Evolutionary conservation across 2,888 invertebrate species (phyloP).

Genomic region (Ceramica pisi): DNA sequence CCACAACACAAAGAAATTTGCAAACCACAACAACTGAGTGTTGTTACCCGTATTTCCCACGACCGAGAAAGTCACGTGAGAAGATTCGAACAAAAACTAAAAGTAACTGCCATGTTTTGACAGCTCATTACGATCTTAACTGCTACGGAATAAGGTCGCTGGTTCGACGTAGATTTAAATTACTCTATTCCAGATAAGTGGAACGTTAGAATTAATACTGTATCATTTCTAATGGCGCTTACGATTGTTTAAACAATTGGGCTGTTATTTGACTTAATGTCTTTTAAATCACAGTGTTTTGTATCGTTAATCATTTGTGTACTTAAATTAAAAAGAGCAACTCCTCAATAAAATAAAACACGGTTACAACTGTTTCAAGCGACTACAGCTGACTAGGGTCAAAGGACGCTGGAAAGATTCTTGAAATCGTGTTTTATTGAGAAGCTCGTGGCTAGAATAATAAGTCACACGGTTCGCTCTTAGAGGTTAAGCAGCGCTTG

Average conservation of each 20-base stretch:
- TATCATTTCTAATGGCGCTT: constrained; percentile 53
- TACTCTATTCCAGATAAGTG: constrained; percentile 62
- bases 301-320: constrained; percentile 8
- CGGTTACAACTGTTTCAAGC: too few relatives aligned
- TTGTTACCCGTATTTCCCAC: constrained; percentile 72
- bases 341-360: not conserved
- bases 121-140: constrained; percentile 45
- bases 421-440: too few relatives aligned
- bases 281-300: constrained; percentile 26
- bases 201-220: constrained; percentile 43
- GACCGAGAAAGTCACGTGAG: constrained; percentile 82
- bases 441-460: too few relatives aligned
- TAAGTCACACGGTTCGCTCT: too few relatives aligned
- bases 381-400: not conserved
- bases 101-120: constrained; percentile 49
- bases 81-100: constrained; percentile 62
- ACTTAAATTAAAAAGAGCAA: not conserved
- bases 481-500: too few relatives aligned
- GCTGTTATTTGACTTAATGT: constrained; percentile 17
- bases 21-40: constrained; percentile 63
- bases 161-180: constrained; percentile 55
- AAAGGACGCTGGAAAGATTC: not conserved
- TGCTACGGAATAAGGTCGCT: constrained; percentile 44
- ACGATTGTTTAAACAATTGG: constrained; percentile 38
- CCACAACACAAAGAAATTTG: constrained; percentile 53